Evolutionary conservation across 1,140 invertebrate species (phyloP).

Genomic region (Drosophila hydei): DNA sequence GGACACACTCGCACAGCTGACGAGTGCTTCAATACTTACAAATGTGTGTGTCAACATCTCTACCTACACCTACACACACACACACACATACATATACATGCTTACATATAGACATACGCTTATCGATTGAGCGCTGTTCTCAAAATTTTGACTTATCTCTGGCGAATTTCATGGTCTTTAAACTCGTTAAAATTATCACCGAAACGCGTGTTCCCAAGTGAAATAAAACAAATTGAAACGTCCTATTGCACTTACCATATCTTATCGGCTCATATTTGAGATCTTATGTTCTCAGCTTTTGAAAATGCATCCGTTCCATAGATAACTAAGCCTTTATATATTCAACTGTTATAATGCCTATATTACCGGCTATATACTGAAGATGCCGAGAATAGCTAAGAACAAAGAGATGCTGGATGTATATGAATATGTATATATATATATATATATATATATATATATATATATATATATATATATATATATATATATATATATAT

Average conservation of each 20-base stretch:
- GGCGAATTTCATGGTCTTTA: not conserved
- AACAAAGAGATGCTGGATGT: not conserved
- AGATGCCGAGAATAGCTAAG: too few relatives aligned
- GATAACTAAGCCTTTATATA: not conserved
- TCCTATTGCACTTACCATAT: not conserved
- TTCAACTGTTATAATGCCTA: too few relatives aligned
- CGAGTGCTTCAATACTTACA: not conserved
- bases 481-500: not conserved
- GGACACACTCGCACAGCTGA: conserved; percentile 32
- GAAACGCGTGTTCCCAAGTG: not conserved
- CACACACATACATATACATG: not conserved
- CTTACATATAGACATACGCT: conserved; percentile 1
- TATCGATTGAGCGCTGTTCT: conserved; percentile 6
- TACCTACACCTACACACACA: not conserved
- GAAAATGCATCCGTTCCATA: not conserved
- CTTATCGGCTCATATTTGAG: not conserved
- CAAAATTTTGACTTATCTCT: conserved; percentile 1
- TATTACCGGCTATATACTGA: too few relatives aligned
- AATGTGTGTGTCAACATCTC: too few relatives aligned
- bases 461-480: not conserved
- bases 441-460: too few relatives aligned
- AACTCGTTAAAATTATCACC: not conserved
- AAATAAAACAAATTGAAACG: not conserved
- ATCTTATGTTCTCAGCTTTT: conserved; percentile 5
- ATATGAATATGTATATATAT: too few relatives aligned